Percentiles rank a stretch among this genome's conserved stretches.
Evolutionary conservation across 2,888 invertebrate species (phyloP).

Genomic region (Sylvicola cinctus): DNA sequence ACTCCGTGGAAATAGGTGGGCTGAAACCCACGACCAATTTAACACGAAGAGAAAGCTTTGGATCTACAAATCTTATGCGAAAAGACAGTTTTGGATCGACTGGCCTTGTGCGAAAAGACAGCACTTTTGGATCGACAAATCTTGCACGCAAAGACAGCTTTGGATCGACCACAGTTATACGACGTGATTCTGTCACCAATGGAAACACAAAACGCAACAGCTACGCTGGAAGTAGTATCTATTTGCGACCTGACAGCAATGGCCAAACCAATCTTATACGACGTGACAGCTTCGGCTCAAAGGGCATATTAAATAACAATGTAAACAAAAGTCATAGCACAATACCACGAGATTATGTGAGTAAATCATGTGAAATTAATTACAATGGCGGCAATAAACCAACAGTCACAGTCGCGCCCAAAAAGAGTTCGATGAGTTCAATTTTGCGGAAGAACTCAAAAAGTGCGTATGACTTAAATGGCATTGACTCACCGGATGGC

Average conservation of each 20-base stretch:
- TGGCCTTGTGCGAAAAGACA: slow-evolving; percentile 6
- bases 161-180: neutral
- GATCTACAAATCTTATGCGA: slow-evolving; percentile 4
- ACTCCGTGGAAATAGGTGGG: too few species aligned
- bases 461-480: neutral
- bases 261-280: slow-evolving; percentile 9
- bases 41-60: slow-evolving; percentile 1
- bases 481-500: slow-evolving; percentile 1
- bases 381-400: too few species aligned
- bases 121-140: slow-evolving; percentile 3
- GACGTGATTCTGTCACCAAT: slow-evolving; percentile 1
- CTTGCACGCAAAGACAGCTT: neutral
- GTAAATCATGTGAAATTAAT: slow-evolving; percentile 2
- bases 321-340: too few species aligned
- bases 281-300: slow-evolving; percentile 9
- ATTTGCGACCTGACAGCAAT: slow-evolving; percentile 9
- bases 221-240: slow-evolving; percentile 7
- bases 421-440: slow-evolving; percentile 2
- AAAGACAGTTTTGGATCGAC: slow-evolving; percentile 4
- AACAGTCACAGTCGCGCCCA: too few species aligned
- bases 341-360: slow-evolving; percentile 6
- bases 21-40: too few species aligned
- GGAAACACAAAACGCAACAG: neutral
- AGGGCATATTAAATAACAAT: too few species aligned
- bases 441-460: slow-evolving; percentile 4